Percentiles rank a stretch among this genome's conserved stretches.
Conservation (phyloP, 53 echinoderm and acorn worm genomes). For the Antedon mediterranea region DNA sequence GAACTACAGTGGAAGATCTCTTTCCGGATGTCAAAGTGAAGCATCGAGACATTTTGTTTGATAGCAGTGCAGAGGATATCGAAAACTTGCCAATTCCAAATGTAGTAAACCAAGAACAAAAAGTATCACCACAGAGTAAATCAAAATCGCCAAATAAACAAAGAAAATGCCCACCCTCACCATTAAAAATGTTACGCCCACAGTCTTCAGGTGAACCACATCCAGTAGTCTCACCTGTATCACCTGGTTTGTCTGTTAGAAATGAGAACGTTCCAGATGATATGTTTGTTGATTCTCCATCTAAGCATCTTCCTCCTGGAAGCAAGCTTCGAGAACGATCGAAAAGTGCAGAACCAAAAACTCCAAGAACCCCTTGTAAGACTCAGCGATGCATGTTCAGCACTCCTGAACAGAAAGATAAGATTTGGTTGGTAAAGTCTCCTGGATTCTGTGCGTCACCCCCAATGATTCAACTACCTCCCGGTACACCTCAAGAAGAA, state of each 20-base stretch:
- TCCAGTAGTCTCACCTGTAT: not conserved
- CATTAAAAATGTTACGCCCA: not conserved
- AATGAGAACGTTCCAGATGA: not conserved
- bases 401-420: not conserved
- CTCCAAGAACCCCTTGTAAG: not conserved
- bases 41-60: not conserved
- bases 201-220: not conserved
- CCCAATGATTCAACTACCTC: slow-evolving; percentile 23
- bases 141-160: not conserved
- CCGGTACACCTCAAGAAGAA: slow-evolving; percentile 57
- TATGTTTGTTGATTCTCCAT: not conserved
- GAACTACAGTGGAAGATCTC: not conserved
- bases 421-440: not conserved
- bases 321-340: not conserved
- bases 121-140: not conserved
- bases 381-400: not conserved
- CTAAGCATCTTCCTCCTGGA: not conserved
- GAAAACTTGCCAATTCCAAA: not conserved
- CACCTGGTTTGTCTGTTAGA: not conserved
- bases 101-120: not conserved
- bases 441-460: not conserved
- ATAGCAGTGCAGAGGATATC: not conserved
- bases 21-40: not conserved
- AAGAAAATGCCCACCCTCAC: not conserved
- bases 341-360: not conserved